Evolutionary conservation across 2,888 invertebrate species (phyloP).

Genomic region (Ctenicera cuprea): DNA sequence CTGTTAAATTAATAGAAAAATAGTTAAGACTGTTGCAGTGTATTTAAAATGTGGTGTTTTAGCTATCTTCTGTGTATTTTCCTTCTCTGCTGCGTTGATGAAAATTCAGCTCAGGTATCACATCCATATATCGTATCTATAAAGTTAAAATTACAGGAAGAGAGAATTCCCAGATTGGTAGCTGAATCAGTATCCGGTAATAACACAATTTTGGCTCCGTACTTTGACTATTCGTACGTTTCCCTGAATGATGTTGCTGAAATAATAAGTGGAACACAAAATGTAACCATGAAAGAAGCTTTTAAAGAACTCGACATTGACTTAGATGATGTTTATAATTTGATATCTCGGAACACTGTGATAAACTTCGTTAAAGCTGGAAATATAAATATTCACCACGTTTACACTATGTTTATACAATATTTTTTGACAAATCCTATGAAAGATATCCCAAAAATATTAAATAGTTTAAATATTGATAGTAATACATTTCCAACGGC

Average conservation of each 20-base stretch:
- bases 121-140: constrained; percentile 45
- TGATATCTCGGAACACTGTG: background rate
- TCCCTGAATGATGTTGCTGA: constrained; percentile 41
- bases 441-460: constrained; percentile 34
- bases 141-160: constrained; percentile 47
- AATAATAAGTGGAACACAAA: constrained; percentile 40
- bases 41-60: constrained; percentile 18
- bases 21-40: background rate
- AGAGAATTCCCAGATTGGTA: constrained; percentile 47
- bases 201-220: constrained; percentile 29
- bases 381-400: constrained; percentile 4
- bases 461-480: constrained; percentile 42
- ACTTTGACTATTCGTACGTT: constrained; percentile 45
- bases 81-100: background rate
- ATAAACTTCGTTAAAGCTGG: constrained; percentile 9
- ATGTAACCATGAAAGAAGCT: constrained; percentile 35
- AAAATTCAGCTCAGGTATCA: constrained; percentile 25
- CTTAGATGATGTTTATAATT: constrained; percentile 23
- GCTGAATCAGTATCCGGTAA: constrained; percentile 49
- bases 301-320: constrained; percentile 40
- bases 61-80: constrained; percentile 7
- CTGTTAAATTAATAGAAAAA: too few relatives aligned
- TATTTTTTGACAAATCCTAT: constrained; percentile 42
- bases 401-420: constrained; percentile 41
- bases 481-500: constrained; percentile 43